These are phyloP conservation scores for Bimastos eiseni DNA, from an alignment of 2,888 invertebrate species.

Conservation along the genomic window DNA sequence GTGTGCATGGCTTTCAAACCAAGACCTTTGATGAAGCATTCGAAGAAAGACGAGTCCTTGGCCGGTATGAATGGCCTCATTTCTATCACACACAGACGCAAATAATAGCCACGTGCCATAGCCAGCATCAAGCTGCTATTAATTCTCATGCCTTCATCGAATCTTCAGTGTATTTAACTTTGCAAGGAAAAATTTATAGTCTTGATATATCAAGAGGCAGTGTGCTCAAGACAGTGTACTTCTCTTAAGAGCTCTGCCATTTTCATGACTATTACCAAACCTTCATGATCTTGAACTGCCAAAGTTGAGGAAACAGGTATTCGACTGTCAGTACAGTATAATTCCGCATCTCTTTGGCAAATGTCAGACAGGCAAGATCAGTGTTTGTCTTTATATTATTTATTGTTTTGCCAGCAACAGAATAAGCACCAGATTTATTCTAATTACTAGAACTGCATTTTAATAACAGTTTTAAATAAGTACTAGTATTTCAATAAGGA, in stretches of 20 bases:
- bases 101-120: background rate
- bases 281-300: background rate
- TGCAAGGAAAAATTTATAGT: no score
- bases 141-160: no score
- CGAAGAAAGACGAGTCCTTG: slow-evolving; percentile 55
- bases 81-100: slow-evolving; percentile 45
- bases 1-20: slow-evolving; percentile 39
- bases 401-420: no score
- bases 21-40: slow-evolving; percentile 53
- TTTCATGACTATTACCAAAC: no score
- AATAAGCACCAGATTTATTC: background rate
- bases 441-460: background rate
- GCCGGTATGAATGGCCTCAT: slow-evolving; percentile 61
- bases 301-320: background rate
- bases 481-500: background rate
- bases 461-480: background rate
- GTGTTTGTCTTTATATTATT: no score
- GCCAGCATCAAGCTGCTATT: background rate
- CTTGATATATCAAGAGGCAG: no score
- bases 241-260: no score
- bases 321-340: no score
- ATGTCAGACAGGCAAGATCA: no score
- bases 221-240: no score
- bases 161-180: no score
- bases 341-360: no score